Percentiles rank a stretch among this genome's conserved stretches.
Evolutionary conservation across 2,888 invertebrate genomes (phyloP).

Genomic region (Euclidia mi): DNA sequence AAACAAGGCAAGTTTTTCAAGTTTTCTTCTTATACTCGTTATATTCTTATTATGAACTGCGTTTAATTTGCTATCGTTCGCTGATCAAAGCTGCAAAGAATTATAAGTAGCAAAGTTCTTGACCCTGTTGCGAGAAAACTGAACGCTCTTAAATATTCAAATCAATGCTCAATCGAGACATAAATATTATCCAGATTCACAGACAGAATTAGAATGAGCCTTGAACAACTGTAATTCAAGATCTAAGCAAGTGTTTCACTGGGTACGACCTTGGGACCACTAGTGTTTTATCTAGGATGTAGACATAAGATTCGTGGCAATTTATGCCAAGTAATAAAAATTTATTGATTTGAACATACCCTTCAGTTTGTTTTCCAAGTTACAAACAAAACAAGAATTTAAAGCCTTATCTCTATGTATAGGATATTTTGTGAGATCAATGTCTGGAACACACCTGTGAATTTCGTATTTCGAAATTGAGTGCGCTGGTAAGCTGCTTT

Average conservation of each 20-base stretch:
- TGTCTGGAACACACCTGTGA: too few species aligned
- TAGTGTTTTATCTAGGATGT: background rate
- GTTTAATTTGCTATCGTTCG: background rate
- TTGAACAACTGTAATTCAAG: conserved; percentile 3
- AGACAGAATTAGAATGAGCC: conserved; percentile 9
- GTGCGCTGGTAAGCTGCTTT: too few species aligned
- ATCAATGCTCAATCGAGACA: conserved; percentile 7
- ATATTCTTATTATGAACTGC: background rate
- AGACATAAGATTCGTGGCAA: too few species aligned
- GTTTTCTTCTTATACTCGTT: background rate
- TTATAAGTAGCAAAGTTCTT: background rate
- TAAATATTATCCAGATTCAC: conserved; percentile 11
- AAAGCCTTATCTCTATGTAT: too few species aligned
- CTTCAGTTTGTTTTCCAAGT: too few species aligned
- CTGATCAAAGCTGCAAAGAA: conserved; percentile 4
- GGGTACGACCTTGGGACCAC: background rate
- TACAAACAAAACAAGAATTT: too few species aligned
- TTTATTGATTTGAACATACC: too few species aligned
- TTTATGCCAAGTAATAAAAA: too few species aligned
- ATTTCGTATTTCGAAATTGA: too few species aligned
- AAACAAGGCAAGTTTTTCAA: too few species aligned
- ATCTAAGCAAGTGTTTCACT: conserved; percentile 4
- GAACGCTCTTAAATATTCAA: conserved; percentile 4
- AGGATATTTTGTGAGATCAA: too few species aligned
- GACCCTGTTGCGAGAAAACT: conserved; percentile 1